Base-by-base conservation (phyloP, 1,140 invertebrate genomes). In the Rhyacophila brunnea region DNA sequence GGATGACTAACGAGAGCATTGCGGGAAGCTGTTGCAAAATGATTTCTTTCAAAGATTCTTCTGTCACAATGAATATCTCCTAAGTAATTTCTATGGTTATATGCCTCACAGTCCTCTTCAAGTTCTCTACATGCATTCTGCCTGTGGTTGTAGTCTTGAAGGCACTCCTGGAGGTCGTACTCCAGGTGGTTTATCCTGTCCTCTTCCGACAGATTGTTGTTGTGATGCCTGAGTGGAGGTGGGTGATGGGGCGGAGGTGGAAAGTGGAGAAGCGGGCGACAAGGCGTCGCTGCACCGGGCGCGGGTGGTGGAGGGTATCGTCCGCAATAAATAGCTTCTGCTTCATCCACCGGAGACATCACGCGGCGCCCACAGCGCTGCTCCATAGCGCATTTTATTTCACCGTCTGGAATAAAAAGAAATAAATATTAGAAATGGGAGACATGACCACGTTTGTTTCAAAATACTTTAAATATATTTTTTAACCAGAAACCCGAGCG, bases 311-410 rank as follows among this genome's bases (percentile, higher is more conserved):
- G 47, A 6, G 44, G 52, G 45, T 65, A 60, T 6, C 58, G 47
- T 19, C 45, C 58, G 45, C 62, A 60, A 32, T 65, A 65, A 18
- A 58, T 52, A 20, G 62, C 62, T 20, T 65, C 62, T 45, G 62
- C 62, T 35, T 65, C 62, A 40, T 65, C 62, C 43, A 65, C 62
- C 18, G 62, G 62, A 18, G 62, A 65, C 62, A 65, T 65, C 14
- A 65, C 62, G 58, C 62, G 62, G 49, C 62, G 62, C 18, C 62
- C 62, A 38, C 62, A 65, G 20, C 62, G 62, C 58, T 60, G 62
- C 35, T 65, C 62, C 62, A 65, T 65, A 23, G 58, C 54, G 62
- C 62, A 65, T 65, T 45, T 60, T 65, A 57, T 43, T 17, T 23
- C 54, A 19, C 43, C 48, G 35, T 15, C 62, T 65, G 54, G 49